Conservation (phyloP, 2,888 invertebrate genomes). For the Tetramorium bicarinatum region DNA sequence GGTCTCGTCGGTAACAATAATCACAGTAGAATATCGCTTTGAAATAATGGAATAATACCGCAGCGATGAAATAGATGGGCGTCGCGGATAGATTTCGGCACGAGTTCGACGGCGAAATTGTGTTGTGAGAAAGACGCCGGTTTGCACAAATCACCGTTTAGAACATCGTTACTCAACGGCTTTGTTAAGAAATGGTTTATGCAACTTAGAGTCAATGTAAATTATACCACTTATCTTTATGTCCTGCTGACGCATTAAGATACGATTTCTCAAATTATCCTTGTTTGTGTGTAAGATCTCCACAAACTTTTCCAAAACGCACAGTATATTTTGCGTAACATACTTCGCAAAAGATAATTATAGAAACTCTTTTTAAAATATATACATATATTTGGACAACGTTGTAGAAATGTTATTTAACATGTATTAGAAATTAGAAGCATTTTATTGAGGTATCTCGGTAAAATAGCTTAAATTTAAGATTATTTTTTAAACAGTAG, state of each 20-base stretch:
- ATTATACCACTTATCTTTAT: constrained; percentile 50
- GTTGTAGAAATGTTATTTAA: neutral
- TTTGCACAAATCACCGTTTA: constrained; percentile 45
- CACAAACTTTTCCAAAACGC: neutral
- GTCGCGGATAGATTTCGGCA: constrained; percentile 38
- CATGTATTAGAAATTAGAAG: neutral
- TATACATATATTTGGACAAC: neutral
- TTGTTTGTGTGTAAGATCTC: neutral
- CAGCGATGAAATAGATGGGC: constrained; percentile 44
- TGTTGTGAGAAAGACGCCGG: constrained; percentile 40
- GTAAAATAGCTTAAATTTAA: neutral
- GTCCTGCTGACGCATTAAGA: constrained; percentile 5
- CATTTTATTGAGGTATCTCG: neutral
- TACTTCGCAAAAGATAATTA: neutral
- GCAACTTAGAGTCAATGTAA: constrained; percentile 56
- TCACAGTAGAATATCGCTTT: constrained; percentile 40
- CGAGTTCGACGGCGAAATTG: constrained; percentile 33
- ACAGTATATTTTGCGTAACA: neutral
- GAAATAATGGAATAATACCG: constrained; percentile 50
- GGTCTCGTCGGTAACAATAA: constrained; percentile 38
- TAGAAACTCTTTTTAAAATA: neutral
- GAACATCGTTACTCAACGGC: constrained; percentile 22
- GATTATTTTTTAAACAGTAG: neutral
- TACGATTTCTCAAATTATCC: neutral
- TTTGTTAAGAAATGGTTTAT: constrained; percentile 73